These are phyloP conservation scores for Orycteropus afer DNA, from an alignment of 2,113 vertebrate species.

Conservation along the genomic window DNA sequence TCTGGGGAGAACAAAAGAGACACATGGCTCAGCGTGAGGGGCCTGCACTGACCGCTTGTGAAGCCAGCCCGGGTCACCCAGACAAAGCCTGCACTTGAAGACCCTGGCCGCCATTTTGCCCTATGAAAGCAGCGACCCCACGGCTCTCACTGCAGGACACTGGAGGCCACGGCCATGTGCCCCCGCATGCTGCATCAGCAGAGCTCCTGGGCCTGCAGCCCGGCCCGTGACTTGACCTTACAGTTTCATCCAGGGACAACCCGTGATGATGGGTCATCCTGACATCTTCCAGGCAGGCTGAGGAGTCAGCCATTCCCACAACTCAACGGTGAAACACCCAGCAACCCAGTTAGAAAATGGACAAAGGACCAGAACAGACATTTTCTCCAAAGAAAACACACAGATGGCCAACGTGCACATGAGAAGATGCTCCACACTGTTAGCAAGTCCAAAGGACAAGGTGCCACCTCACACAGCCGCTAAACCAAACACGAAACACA, in stretches of 20 bases:
- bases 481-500: no score
- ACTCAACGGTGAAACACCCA: background rate
- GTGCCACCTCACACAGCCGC: no score
- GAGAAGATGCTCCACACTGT: background rate
- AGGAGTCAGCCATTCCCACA: background rate
- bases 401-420: no score
- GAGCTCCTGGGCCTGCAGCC: background rate
- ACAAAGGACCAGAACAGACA: no score
- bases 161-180: fast-evolving
- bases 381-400: no score
- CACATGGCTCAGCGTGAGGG: background rate
- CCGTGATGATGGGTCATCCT: background rate
- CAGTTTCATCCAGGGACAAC: no score
- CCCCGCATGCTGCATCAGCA: fast-evolving
- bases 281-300: background rate
- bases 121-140: background rate
- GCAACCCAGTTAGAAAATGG: background rate
- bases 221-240: background rate
- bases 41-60: background rate
- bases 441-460: background rate
- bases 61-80: background rate
- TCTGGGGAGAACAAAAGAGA: conserved; percentile 81
- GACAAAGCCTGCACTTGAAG: background rate
- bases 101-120: background rate
- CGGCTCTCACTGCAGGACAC: background rate